These are phyloP conservation scores for Diogma glabrata DNA, from an alignment of 2,888 invertebrate species.

Conservation along the genomic window DNA sequence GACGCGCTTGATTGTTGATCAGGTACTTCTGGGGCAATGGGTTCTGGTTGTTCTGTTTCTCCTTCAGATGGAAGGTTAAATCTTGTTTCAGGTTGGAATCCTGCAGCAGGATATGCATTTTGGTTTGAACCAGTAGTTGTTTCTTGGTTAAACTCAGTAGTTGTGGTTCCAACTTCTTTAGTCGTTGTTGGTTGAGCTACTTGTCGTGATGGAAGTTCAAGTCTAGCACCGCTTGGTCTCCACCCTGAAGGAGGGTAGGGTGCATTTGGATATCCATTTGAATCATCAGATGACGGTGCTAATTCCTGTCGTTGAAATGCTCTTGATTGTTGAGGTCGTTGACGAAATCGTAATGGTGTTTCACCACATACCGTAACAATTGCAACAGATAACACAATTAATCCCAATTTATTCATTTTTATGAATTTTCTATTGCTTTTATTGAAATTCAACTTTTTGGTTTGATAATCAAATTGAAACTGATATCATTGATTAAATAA, in stretches of 20 bases:
- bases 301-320: slow-evolving; percentile 32
- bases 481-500: slow-evolving; percentile 1
- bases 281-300: slow-evolving; percentile 20
- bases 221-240: background rate
- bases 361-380: background rate
- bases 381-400: background rate
- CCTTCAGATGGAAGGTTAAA: slow-evolving; percentile 4
- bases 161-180: background rate
- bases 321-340: slow-evolving; percentile 23
- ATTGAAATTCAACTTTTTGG: too few relatives aligned
- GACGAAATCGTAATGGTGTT: slow-evolving; percentile 26
- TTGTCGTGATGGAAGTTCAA: slow-evolving; percentile 4
- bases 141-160: background rate
- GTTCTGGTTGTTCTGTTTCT: background rate
- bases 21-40: background rate
- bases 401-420: slow-evolving; percentile 10
- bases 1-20: slow-evolving; percentile 28
- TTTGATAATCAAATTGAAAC: slow-evolving; percentile 2
- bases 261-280: slow-evolving; percentile 20
- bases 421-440: too few relatives aligned
- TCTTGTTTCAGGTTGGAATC: background rate
- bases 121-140: background rate
- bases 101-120: slow-evolving; percentile 20
- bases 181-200: background rate
- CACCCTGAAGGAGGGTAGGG: slow-evolving; percentile 21